Evolutionary conservation across 2,888 invertebrate genomes (phyloP).

Genomic region (Aphidius colemani): DNA sequence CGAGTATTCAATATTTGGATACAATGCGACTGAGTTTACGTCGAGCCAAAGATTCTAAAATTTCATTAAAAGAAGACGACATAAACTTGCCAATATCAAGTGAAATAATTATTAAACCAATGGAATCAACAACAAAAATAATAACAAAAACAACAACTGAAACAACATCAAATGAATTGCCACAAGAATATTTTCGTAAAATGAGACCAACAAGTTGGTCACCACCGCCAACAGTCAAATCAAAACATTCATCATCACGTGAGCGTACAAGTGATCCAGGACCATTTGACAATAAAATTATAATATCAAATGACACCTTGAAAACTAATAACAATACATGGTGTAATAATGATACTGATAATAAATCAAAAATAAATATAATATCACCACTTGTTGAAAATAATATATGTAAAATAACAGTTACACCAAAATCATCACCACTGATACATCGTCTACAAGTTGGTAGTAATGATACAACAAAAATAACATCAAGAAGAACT

Average conservation of each 20-base stretch:
- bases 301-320: slow-evolving; percentile 9
- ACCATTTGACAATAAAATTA: slow-evolving; percentile 23
- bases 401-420: slow-evolving; percentile 53
- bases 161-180: slow-evolving; percentile 6
- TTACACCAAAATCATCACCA: slow-evolving; percentile 49
- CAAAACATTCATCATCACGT: slow-evolving; percentile 38
- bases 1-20: slow-evolving; percentile 73
- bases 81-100: not conserved
- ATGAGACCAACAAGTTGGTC: slow-evolving; percentile 58
- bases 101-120: not conserved
- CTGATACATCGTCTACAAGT: slow-evolving; percentile 56
- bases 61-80: slow-evolving; percentile 1
- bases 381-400: slow-evolving; percentile 34
- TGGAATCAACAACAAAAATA: slow-evolving; percentile 23
- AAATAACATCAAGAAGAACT: slow-evolving; percentile 71
- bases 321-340: too few species aligned
- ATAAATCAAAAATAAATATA: slow-evolving; percentile 45
- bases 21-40: slow-evolving; percentile 79
- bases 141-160: slow-evolving; percentile 33
- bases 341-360: not conserved
- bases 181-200: slow-evolving; percentile 46
- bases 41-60: slow-evolving; percentile 62
- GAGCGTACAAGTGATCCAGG: slow-evolving; percentile 38
- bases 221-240: slow-evolving; percentile 52
- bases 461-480: slow-evolving; percentile 43